Percentiles rank a stretch among this genome's conserved stretches.
These are phyloP conservation scores for Hypomesus transpacificus DNA, from an alignment of 2,113 vertebrate species.

Conservation along the genomic window DNA sequence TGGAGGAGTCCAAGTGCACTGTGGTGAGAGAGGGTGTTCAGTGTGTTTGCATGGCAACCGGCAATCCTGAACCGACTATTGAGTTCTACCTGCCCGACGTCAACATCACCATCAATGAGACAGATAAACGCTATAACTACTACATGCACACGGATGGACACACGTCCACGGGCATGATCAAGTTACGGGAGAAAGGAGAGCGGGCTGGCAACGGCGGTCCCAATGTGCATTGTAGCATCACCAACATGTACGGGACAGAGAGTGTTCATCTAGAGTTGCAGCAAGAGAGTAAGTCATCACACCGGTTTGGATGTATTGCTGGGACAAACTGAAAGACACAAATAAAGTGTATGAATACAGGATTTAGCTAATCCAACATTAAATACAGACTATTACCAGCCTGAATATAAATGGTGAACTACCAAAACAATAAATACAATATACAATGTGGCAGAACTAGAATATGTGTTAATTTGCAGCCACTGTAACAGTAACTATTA, in stretches of 20 bases:
- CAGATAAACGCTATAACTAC: constrained; percentile 77
- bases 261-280: constrained; percentile 81
- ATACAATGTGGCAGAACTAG: not conserved
- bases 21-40: constrained; percentile 84
- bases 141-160: constrained; percentile 81
- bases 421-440: not conserved
- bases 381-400: too few relatives aligned
- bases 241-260: constrained; percentile 78
- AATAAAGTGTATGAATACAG: not conserved
- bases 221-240: constrained; percentile 80
- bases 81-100: constrained; percentile 84
- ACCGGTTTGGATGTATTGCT: not conserved
- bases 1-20: constrained; percentile 86
- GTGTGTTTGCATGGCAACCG: constrained; percentile 84
- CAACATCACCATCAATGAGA: constrained; percentile 83
- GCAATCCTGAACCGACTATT: constrained; percentile 82
- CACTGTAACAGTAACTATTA: not conserved
- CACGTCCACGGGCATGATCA: constrained; percentile 84
- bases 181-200: constrained; percentile 79
- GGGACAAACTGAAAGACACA: not conserved
- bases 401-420: not conserved
- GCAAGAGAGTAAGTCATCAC: constrained; percentile 80
- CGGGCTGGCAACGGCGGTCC: constrained; percentile 71
- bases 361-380: not conserved
- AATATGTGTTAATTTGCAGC: not conserved